Evolutionary conservation across 1,140 invertebrate species (phyloP), one percentile per base, ranked within the genome.

Genomic region (Battus philenor): DNA sequence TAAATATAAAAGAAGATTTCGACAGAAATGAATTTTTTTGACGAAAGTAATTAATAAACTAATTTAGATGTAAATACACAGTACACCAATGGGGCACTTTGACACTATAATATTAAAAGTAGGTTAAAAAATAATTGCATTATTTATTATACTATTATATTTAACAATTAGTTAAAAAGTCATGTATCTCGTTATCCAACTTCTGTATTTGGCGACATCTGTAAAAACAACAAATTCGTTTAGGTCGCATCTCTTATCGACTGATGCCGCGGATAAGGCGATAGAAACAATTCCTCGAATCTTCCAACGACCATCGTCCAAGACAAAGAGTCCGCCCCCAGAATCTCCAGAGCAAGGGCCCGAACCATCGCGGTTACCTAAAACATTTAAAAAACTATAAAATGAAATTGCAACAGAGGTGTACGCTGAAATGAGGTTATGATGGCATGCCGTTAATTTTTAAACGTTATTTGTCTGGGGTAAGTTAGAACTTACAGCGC

Each of bases 301-400:
- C 8, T 69, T 66, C 87, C 87, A 88, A 7, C 81, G 74, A 1
- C 70, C 72, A 1, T 66, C 68, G 1, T 65, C 45, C 0, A 50
- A 4, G 1, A 90, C 53, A 26, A 88, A 83, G 1, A 90, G 62
- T 0, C 89, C 90, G 16, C 88, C 87, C 2, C 90, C 89, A 13
- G 88, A 90, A 44, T 90, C 89, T 0, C 89, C 89, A 34, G 87
- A 84, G 39, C 89, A 90, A 1, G 88, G 88, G 1, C 89, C 89
- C 1, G 75, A 73, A 16, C 89, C 88, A 7, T 73, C 73, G 27
- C 88, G 72, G 49, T 80, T 78, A 17, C 78, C 85, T 86, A 59
- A 31, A 31, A 32, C n/a, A n/a, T n/a, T n/a, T n/a, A n/a, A n/a
- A 54, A 30, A 18, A 32, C 18, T 18, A 30, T 12, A 10, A 10